Conservation (phyloP, 2,113 vertebrate genomes). For the Lophura nycthemera region DNA sequence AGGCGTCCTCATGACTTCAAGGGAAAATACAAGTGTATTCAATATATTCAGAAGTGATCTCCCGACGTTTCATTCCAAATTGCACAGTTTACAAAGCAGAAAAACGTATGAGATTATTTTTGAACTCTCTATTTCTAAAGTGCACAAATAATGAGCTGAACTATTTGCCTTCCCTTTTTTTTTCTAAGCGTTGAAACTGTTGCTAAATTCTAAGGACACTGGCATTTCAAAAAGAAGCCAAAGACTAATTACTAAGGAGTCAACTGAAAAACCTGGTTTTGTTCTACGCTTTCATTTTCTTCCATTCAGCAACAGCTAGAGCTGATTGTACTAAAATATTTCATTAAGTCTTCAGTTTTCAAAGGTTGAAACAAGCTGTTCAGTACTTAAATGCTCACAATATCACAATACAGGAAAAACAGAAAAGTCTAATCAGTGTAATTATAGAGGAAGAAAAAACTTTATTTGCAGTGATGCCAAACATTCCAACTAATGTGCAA, state of each 20-base stretch:
- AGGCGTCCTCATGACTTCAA: neutral
- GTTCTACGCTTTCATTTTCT: neutral
- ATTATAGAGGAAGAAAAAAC: constrained; percentile 51
- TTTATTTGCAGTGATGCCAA: constrained; percentile 43
- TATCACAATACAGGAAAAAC: constrained; percentile 37
- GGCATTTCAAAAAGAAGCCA: neutral
- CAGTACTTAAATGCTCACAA: constrained; percentile 7
- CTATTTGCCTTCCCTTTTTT: neutral
- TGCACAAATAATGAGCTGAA: neutral
- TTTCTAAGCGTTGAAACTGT: neutral
- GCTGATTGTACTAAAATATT: constrained; percentile 23
- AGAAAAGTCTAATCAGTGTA: constrained; percentile 49
- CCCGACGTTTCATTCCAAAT: neutral
- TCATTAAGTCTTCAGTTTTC: neutral
- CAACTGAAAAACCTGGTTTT: constrained; percentile 1
- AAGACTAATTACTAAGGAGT: constrained; percentile 20
- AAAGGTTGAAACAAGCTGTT: constrained; percentile 49
- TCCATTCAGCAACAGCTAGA: constrained; percentile 12
- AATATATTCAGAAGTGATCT: neutral
- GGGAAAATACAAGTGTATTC: neutral
- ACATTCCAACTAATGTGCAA: constrained; percentile 1
- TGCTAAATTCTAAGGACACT: neutral
- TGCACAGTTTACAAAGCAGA: neutral
- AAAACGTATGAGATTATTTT: neutral
- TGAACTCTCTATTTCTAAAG: neutral